Evolutionary conservation across 2,888 invertebrate species (phyloP).

Genomic region (Cheilosia pagana): DNA sequence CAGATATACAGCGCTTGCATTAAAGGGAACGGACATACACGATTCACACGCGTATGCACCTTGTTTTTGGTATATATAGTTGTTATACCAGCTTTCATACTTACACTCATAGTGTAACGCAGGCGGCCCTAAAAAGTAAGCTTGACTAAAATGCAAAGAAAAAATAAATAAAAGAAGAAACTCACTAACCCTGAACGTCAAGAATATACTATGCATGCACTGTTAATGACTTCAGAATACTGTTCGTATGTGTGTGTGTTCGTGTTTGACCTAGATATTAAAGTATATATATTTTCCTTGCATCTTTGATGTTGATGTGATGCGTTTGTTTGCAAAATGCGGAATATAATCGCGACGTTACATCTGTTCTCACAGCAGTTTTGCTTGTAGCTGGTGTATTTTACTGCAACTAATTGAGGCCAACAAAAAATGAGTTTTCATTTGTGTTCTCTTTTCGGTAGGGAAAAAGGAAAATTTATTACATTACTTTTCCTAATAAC

Average conservation of each 20-base stretch:
- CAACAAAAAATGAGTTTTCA: constrained; percentile 26
- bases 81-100: constrained; percentile 34
- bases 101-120: constrained; percentile 56
- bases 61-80: constrained; percentile 45
- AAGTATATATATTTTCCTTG: constrained; percentile 55
- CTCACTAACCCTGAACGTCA: constrained; percentile 58
- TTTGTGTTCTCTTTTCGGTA: neutral
- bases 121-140: constrained; percentile 52
- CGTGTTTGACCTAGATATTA: constrained; percentile 67
- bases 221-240: constrained; percentile 48
- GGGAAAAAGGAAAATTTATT: constrained; percentile 37
- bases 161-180: constrained; percentile 31
- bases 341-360: constrained; percentile 58
- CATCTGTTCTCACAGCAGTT: constrained; percentile 65
- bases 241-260: constrained; percentile 11
- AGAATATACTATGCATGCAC: constrained; percentile 32
- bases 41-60: constrained; percentile 71
- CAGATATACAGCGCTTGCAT: constrained; percentile 33
- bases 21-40: constrained; percentile 38
- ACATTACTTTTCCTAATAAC: constrained; percentile 59
- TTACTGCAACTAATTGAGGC: constrained; percentile 57
- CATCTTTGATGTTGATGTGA: constrained; percentile 45
- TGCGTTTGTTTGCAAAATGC: constrained; percentile 50
- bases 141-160: constrained; percentile 30
- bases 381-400: constrained; percentile 75